phyloP scores from a whole-genome alignment of 2,797 vertebrate genomes.

The Dromococcyx pavoninus region DNA sequence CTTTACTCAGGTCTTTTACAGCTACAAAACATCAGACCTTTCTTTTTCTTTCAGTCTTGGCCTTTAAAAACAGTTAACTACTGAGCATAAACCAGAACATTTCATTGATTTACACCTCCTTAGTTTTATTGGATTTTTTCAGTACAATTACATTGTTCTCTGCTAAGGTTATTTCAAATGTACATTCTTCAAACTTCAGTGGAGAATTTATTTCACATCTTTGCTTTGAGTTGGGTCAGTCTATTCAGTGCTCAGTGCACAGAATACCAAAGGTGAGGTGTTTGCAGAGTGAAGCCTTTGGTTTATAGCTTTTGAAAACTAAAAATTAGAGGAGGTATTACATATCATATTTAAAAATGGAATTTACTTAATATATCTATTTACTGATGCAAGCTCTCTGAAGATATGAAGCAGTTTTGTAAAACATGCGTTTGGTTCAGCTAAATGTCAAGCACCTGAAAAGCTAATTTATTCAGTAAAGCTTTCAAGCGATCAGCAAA shows the following conservation, averaged over 20 bases:
- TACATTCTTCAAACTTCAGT: neutral
- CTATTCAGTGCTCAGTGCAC: neutral
- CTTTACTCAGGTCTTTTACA: neutral
- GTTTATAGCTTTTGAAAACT: neutral
- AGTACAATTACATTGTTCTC: neutral
- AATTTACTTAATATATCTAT: neutral
- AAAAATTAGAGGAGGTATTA: neutral
- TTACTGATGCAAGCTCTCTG: neutral
- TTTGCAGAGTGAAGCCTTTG: neutral
- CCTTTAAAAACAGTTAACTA: neutral
- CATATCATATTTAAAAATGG: neutral
- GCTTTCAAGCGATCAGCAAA: neutral
- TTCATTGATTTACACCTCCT: neutral
- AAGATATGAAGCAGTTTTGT: neutral
- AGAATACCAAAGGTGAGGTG: neutral
- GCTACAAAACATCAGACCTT: neutral
- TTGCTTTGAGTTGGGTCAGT: neutral
- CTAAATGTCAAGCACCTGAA: neutral
- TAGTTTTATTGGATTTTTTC: neutral
- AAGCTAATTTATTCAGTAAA: neutral
- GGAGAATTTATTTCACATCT: neutral
- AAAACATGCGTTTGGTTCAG: neutral
- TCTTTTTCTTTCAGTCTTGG: neutral
- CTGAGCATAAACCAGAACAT: neutral
- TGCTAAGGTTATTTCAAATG: neutral